A percentile compares a stretch with the other conserved stretches of the same genome.
Evolutionary conservation across 2,797 vertebrate species (phyloP).

Genomic region (Dendrocincla fuliginosa): DNA sequence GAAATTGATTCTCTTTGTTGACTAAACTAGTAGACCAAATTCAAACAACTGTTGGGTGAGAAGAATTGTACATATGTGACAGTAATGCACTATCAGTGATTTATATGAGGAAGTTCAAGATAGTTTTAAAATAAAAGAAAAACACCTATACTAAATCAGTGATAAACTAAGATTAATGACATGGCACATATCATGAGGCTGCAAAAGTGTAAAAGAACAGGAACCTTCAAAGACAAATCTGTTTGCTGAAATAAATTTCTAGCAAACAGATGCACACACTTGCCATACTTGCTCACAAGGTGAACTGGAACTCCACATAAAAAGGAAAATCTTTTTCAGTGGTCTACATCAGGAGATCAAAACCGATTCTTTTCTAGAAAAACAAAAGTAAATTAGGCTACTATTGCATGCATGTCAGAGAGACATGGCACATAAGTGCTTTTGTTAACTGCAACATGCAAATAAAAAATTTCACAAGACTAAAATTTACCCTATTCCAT

Average conservation of each 20-base stretch:
- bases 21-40: neutral
- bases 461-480: neutral
- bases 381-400: neutral
- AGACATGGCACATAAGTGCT: neutral
- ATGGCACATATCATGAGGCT: neutral
- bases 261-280: neutral
- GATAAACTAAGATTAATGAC: neutral
- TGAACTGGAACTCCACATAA: rapidly evolving
- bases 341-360: neutral
- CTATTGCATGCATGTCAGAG: neutral
- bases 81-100: neutral
- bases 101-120: neutral
- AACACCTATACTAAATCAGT: neutral
- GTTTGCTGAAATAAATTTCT: neutral
- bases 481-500: neutral
- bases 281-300: neutral
- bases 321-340: neutral
- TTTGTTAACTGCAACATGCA: neutral
- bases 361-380: neutral
- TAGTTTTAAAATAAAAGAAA: neutral
- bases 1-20: neutral
- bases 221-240: neutral
- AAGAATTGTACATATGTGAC: neutral
- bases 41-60: neutral
- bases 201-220: neutral